Evolutionary conservation across 2,888 invertebrate genomes (phyloP), one percentile per base, ranked within the genome.

Genomic region (Lysandra coridon): DNA sequence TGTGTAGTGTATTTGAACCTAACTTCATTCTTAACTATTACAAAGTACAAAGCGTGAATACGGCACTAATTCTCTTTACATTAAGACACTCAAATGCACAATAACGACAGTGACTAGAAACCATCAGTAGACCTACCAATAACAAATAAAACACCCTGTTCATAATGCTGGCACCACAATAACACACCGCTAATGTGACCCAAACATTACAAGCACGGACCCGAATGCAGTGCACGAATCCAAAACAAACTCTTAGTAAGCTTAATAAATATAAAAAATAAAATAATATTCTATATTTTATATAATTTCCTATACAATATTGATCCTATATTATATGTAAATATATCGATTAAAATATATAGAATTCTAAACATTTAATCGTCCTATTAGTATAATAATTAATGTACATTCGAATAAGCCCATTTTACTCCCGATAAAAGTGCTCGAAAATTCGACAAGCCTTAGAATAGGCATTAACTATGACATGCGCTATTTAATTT

Each of bases 21-120:
- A 37, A 69, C 14, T 69, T 14, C 17, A 33, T 33, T 69, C 33
- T 14, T 69, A 69, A 37, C 69, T 69, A 37, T 17, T 23, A 10
- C 4, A 23, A 23, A 14, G 33, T 69, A 33, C 30, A 33, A 69
- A 79, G 78, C 80, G 83, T 82, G 83, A 82, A 83, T 81, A 78
- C 83, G 82, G 81, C 82, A 73, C 74, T 79, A 73, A 60, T 79
- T 53, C 62, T 40, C 44, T 69, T 64, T 37, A 49, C 64, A 49
- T 79, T 80, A 81, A 82, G 81, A 83, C 82, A 83, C 81, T 79
- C 81, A 82, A 80, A 80, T 81, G 81, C 81, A 80, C 81, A 77
- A 79, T 80, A 82, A 81, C 81, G 82, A 82, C 77, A 80, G 80
- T 81, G 80, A 80, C 80, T 80, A 80, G 69, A 80, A 64, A 30